Evolutionary conservation across 2,888 invertebrate genomes (phyloP), one percentile per base, ranked within the genome.

Genomic region (Branchipolynoe longqiensis): DNA sequence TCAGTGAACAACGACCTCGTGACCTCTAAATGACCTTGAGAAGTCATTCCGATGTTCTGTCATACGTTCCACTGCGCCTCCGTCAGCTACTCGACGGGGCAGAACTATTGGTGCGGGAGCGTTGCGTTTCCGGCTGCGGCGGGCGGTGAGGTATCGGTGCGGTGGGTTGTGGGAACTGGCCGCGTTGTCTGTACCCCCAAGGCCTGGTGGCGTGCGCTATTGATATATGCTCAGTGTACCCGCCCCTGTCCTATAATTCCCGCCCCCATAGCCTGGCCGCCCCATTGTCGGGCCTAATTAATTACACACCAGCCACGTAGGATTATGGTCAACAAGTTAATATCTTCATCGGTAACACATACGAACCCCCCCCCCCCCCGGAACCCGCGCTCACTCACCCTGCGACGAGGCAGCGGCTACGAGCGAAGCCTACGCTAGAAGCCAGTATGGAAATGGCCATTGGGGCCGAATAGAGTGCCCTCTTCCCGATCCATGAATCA

Each of bases 1-100:
- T 33, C 69, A 25, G 69, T 36, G 69, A 38, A 69, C 69, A 69
- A 12, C 38, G 18, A 69, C 69, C 62, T 62, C n/a, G 36, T 69
- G 69, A 69, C 69, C 69, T 38, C 38, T 69, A 33, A 38, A 69
- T 69, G 69, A 69, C 69, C 69, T 69, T 36, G 36, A 36, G 69
- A 69, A 38, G 69, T 69, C 69, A 69, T 69, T 69, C 36, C 36
- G 18, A 69, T 69, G 69, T 33, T 22, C 69, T 69, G 69, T 69
- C 69, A 69, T 36, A 69, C 69, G 69, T 69, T 69, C 69, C 36
- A 69, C 36, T 69, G 69, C 69, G 69, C 69, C 36, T 69, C 36
- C 69, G 38, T 69, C 38, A 69, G 69, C 38, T 69, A 69, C 69
- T 69, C 25, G 69, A 69, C 22, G 69, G 69, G 36, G 69, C 69